Evolutionary conservation across 2,113 vertebrate genomes (phyloP).

Genomic region (Phylloscopus trochiloides): DNA sequence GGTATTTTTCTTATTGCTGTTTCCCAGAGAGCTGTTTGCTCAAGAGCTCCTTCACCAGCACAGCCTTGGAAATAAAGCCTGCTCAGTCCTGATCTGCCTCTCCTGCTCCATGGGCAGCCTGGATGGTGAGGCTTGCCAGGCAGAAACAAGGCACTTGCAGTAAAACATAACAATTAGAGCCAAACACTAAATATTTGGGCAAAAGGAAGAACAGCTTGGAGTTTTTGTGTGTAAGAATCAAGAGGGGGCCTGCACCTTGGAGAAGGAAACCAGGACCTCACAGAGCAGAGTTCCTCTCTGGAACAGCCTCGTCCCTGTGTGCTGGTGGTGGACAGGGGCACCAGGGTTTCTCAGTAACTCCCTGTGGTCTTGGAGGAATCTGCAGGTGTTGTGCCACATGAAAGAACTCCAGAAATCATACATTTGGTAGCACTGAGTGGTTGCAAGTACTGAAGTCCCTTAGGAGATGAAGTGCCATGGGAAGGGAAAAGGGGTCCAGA

Average conservation of each 20-base stretch:
- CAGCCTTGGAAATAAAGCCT: not conserved
- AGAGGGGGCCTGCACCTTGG: not conserved
- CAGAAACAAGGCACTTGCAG: not conserved
- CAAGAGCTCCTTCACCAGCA: not conserved
- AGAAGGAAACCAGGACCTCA: not conserved
- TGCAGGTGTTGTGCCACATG: not conserved
- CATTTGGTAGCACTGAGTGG: not conserved
- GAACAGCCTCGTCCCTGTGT: fast-evolving
- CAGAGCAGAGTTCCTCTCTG: not conserved
- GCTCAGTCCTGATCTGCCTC: not conserved
- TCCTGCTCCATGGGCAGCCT: not conserved
- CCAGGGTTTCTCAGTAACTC: not conserved
- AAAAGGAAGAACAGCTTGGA: not conserved
- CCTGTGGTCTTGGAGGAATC: not conserved
- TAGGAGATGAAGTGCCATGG: not conserved
- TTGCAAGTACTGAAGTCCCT: not conserved
- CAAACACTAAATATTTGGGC: not conserved
- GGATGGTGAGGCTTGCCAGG: not conserved
- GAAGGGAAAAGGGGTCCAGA: not conserved
- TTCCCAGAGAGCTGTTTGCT: not conserved
- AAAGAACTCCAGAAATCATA: not conserved
- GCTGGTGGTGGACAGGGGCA: not conserved
- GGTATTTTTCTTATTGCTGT: not conserved
- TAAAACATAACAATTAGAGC: not conserved
- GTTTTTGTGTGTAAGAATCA: not conserved